A percentile compares a stretch with the other conserved stretches of the same genome.
Conservation (phyloP, 2,888 invertebrate species). For the Stegophylla sp. region DNA sequence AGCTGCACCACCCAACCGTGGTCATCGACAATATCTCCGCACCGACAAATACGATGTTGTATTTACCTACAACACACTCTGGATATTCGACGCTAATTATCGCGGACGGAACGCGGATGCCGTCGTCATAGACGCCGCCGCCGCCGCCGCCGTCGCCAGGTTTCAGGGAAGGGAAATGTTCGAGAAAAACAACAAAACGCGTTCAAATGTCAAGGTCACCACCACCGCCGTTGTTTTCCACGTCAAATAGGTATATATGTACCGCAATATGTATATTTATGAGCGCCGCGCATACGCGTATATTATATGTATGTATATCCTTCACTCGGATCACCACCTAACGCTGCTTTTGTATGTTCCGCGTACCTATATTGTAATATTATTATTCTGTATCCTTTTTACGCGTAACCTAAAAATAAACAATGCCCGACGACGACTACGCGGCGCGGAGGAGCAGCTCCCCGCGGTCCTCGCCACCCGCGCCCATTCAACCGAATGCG, state of each 20-base stretch:
- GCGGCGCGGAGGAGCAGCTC: too few species aligned
- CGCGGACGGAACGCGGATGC: neutral
- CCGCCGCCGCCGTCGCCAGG: neutral
- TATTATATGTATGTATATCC: too few species aligned
- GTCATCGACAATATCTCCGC: too few species aligned
- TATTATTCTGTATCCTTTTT: neutral
- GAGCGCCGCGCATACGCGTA: too few species aligned
- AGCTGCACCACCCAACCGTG: too few species aligned
- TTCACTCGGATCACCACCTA: too few species aligned
- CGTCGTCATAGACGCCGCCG: neutral
- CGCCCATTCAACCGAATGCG: neutral
- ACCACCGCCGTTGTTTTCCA: neutral
- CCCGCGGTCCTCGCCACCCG: neutral
- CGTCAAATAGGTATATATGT: conserved; percentile 1
- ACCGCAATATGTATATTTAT: conserved; percentile 6
- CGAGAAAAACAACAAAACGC: neutral
- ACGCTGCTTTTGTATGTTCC: too few species aligned
- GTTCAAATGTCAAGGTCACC: conserved; percentile 42
- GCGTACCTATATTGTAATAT: too few species aligned
- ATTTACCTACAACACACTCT: neutral
- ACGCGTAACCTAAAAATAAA: neutral
- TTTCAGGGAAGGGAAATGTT: neutral
- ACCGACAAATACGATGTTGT: too few species aligned
- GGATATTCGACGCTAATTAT: too few species aligned
- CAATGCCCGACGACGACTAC: neutral